Percentiles rank a stretch among this genome's conserved stretches.
phyloP scores from a whole-genome alignment of 2,888 invertebrate genomes.

The Orthosia gracilis region DNA sequence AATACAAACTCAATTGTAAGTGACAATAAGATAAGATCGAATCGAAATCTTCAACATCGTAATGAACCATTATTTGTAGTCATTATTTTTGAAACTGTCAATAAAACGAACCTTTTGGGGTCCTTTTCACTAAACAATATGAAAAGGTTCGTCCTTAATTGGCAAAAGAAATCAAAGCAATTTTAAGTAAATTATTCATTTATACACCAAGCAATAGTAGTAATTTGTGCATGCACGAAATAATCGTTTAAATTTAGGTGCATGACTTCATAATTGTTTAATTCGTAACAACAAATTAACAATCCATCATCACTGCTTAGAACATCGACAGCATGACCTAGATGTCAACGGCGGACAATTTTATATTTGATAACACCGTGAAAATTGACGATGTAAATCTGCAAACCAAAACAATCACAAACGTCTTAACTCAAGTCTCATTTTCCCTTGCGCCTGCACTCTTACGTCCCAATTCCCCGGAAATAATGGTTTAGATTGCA shows the following conservation, averaged over 20 bases:
- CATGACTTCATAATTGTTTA: conserved; percentile 56
- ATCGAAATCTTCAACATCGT: background rate
- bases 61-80: background rate
- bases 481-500: conserved; percentile 72
- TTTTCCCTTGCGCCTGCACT: conserved; percentile 44
- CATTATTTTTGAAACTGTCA: conserved; percentile 14
- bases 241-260: conserved; percentile 51
- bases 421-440: conserved; percentile 38
- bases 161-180: conserved; percentile 29
- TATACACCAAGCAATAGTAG: conserved; percentile 33
- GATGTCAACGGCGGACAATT: conserved; percentile 62
- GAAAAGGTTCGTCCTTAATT: conserved; percentile 21
- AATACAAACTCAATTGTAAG: background rate
- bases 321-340: conserved; percentile 66
- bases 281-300: conserved; percentile 57
- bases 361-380: conserved; percentile 70
- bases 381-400: conserved; percentile 56
- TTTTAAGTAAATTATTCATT: conserved; percentile 42
- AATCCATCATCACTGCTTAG: conserved; percentile 64
- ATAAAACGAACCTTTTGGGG: conserved; percentile 3
- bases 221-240: conserved; percentile 41
- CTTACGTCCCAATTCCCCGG: conserved; percentile 69
- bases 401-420: conserved; percentile 51
- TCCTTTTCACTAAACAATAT: conserved; percentile 12
- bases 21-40: background rate